These are phyloP conservation scores for Arrhopalites spinosus DNA, from an alignment of 2,888 invertebrate species.

Conservation along the genomic window DNA sequence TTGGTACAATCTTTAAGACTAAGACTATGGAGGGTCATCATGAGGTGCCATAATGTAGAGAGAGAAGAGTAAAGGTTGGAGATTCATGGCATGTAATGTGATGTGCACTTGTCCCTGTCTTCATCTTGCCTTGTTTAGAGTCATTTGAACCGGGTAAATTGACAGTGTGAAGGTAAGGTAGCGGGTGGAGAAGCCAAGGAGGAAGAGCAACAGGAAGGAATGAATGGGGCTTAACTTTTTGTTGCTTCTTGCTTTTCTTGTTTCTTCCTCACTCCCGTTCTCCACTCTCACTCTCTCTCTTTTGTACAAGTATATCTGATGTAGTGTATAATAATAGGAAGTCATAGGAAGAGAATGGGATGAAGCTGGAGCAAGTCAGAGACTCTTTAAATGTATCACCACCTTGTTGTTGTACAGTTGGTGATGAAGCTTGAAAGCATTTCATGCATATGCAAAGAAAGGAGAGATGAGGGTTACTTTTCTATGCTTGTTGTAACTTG, in stretches of 20 bases:
- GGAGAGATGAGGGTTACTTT: too few relatives aligned
- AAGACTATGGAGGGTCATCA: too few relatives aligned
- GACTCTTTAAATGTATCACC: background rate
- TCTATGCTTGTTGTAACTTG: too few relatives aligned
- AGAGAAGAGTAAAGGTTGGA: too few relatives aligned
- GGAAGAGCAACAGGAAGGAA: too few relatives aligned
- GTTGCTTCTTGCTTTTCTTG: background rate
- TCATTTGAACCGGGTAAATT: background rate
- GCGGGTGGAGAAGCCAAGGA: too few relatives aligned
- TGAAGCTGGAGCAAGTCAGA: background rate
- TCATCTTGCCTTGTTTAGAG: background rate
- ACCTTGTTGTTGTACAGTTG: background rate
- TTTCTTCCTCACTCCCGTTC: constrained; percentile 1
- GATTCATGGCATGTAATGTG: background rate
- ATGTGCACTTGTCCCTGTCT: constrained; percentile 14
- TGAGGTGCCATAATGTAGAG: too few relatives aligned
- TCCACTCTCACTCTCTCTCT: background rate
- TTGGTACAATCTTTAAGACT: too few relatives aligned
- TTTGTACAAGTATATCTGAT: background rate
- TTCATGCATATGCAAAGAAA: background rate
- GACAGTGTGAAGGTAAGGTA: too few relatives aligned
- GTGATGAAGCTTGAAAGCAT: background rate
- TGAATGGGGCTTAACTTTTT: too few relatives aligned
- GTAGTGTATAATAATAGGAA: too few relatives aligned
- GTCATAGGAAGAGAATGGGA: background rate